Percentiles rank a stretch among this genome's conserved stretches.
phyloP scores from a whole-genome alignment of 2,797 vertebrate genomes.

The Coregonus ussuriensis region DNA sequence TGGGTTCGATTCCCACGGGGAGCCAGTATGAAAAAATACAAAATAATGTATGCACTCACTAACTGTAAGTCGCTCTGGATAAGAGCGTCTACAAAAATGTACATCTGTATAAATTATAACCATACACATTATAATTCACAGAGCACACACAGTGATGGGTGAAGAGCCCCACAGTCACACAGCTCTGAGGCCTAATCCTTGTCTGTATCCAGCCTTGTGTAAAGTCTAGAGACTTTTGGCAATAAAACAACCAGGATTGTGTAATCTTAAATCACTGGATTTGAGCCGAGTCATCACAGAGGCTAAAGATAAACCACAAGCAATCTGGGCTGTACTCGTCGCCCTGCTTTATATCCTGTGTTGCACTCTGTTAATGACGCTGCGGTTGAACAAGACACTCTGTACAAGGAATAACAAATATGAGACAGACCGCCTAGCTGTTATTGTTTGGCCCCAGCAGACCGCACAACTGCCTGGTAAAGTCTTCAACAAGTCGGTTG shows the following conservation, averaged over 20 bases:
- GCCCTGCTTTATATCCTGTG: not conserved
- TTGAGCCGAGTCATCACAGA: slow-evolving; percentile 20
- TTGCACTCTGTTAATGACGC: not conserved
- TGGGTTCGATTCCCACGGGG: too few species aligned
- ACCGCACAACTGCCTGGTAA: not conserved
- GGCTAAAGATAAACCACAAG: slow-evolving; percentile 41
- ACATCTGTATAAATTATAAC: not conserved
- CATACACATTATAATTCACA: not conserved
- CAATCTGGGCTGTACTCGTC: slow-evolving; percentile 13
- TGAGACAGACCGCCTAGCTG: not conserved
- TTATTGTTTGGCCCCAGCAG: not conserved
- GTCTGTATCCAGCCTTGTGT: not conserved
- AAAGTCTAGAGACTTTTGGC: slow-evolving; percentile 15
- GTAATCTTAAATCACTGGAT: slow-evolving; percentile 44
- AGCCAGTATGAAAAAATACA: too few species aligned
- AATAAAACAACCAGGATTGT: slow-evolving; percentile 10
- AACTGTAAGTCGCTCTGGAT: too few species aligned
- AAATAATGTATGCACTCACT: too few species aligned
- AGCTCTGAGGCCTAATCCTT: slow-evolving; percentile 23
- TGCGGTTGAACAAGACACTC: not conserved
- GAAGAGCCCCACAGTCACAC: not conserved
- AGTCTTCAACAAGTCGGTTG: not conserved
- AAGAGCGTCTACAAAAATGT: too few species aligned
- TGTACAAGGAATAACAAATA: not conserved
- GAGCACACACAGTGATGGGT: not conserved